Evolutionary conservation across 2,888 invertebrate species (phyloP), one percentile per base, ranked within the genome.

Genomic region (Muscina levida): DNA sequence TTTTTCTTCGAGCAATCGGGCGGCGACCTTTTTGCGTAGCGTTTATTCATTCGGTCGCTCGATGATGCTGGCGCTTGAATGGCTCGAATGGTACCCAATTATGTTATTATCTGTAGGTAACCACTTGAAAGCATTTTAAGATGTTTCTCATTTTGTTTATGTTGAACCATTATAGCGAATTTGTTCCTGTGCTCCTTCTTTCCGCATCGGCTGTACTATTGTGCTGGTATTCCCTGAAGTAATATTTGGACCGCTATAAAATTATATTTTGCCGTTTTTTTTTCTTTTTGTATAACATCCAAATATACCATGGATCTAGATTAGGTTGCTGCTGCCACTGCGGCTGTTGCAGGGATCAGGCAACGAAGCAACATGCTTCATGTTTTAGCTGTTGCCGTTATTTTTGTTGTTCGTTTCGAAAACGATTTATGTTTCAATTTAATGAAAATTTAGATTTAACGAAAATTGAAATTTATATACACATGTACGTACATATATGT

Each of bases 341-440:
- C 31, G 51, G 10, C 44, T 53, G 37, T 22, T 53, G 62, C 15
- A 31, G 31, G 31, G n/a, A n/a, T n/a, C 15, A 31, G 17, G 26
- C 11, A 46, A 57, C 1, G 37, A 51, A 70, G 72, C 68, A 70
- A 65, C 68, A 68, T 68, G 68, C 39, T 57, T 51, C 26, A n/a
- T 57, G 31, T 57, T 15, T 24, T 57, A 17, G 59, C 42, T 68
- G 31, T 24, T 66, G 6, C 51, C 56, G 31, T 26, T 15, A 19
- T 56, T 46, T 57, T 11, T 26, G 15, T 17, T 24, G 31, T 51
- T 56, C n/a, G 22, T 46, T 75, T 62, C 44, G 39, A 72, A 75
- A 79, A 72, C 68, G 68, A 79, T 72, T 79, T 79, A 72, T 79
- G 67, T 75, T 75, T 75, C 39, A 74, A 72, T 77, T 77, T 77